Conservation (phyloP, 1,140 invertebrate species). For the Drusus annulatus region DNA sequence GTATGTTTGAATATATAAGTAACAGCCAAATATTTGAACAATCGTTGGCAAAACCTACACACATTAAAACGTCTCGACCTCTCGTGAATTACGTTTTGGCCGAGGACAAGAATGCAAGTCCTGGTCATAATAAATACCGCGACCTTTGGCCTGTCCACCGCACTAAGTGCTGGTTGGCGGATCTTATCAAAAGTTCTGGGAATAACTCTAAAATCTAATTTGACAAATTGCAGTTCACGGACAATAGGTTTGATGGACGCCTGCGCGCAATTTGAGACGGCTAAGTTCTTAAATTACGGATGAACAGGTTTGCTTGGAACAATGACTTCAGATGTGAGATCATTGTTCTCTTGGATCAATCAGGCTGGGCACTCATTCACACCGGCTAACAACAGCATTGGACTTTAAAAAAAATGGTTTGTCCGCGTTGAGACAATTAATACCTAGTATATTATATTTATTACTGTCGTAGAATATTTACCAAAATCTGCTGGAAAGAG, state of each 20-base stretch:
- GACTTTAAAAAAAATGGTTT: too few relatives aligned
- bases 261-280: slow-evolving; percentile 10
- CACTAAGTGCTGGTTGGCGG: neutral
- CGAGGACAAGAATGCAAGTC: neutral
- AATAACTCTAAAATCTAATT: too few relatives aligned
- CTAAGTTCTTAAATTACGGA: neutral
- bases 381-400: neutral
- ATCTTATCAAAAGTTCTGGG: neutral
- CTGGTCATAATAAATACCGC: neutral
- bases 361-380: slow-evolving; percentile 10
- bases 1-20: too few relatives aligned
- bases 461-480: too few relatives aligned
- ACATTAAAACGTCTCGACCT: too few relatives aligned
- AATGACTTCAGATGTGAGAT: slow-evolving; percentile 15
- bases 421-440: too few relatives aligned
- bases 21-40: too few relatives aligned
- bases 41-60: too few relatives aligned
- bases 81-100: too few relatives aligned
- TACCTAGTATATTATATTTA: too few relatives aligned
- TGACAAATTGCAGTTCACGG: too few relatives aligned
- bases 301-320: slow-evolving; percentile 7
- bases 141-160: neutral
- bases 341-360: slow-evolving; percentile 11
- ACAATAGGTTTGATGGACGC: neutral
- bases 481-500: too few relatives aligned